Percentiles rank a stretch among this genome's conserved stretches.
Conservation (phyloP, 2,888 invertebrate species). For the Apodemia zela region DNA sequence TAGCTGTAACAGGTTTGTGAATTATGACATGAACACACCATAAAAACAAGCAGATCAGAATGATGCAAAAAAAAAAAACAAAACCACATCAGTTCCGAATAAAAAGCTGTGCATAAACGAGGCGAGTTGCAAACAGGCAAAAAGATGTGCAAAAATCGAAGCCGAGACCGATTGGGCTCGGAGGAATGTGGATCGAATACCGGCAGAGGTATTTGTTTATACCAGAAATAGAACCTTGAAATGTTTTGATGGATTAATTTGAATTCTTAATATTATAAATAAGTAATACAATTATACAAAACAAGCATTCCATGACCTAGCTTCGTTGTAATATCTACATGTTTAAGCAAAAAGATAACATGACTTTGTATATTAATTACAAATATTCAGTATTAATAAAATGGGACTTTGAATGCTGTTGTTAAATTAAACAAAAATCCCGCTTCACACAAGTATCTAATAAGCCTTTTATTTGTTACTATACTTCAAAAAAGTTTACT, state of each 20-base stretch:
- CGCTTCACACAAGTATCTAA: no score
- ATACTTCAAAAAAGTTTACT: no score
- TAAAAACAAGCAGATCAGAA: constrained; percentile 33
- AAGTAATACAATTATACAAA: no score
- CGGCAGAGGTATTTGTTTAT: constrained; percentile 40
- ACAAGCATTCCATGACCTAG: neutral
- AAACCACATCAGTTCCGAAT: constrained; percentile 39
- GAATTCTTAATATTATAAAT: neutral
- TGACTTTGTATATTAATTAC: no score
- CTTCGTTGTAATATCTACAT: neutral
- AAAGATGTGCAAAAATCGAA: constrained; percentile 67
- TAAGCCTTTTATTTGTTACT: no score
- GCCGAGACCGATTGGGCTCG: constrained; percentile 51
- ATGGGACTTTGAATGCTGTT: no score
- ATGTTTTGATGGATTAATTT: constrained; percentile 23
- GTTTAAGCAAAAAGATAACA: no score
- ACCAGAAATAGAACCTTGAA: constrained; percentile 33
- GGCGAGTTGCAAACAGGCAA: constrained; percentile 60
- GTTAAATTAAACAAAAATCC: no score
- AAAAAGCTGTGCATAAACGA: constrained; percentile 60
- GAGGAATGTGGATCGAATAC: constrained; percentile 66
- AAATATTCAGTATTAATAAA: no score
- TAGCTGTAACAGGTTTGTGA: constrained; percentile 27
- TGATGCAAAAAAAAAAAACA: constrained; percentile 16
- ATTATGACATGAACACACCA: constrained; percentile 39